Percentiles rank a stretch among this genome's conserved stretches.
phyloP scores from a whole-genome alignment of 2,113 vertebrate species.

The Carollia perspicillata region DNA sequence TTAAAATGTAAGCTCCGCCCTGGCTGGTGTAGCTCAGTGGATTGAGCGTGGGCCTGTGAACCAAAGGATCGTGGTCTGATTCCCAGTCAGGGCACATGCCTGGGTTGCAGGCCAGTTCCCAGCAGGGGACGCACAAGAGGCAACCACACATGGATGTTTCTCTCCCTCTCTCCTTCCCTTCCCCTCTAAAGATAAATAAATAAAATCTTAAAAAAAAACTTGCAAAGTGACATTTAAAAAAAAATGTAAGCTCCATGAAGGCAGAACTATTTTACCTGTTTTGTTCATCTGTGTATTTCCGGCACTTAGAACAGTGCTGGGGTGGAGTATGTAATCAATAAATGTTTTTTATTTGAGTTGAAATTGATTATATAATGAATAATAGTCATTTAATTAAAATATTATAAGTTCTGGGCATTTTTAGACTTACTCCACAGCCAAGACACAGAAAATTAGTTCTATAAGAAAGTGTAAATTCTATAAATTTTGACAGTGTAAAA shows the following conservation, averaged over 20 bases:
- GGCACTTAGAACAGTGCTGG: background rate
- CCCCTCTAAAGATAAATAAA: too few relatives aligned
- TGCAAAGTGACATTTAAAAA: too few relatives aligned
- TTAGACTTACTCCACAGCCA: background rate
- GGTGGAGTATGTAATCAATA: background rate
- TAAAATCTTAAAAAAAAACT: too few relatives aligned
- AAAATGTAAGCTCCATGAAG: background rate
- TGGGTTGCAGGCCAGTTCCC: too few relatives aligned
- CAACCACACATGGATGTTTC: too few relatives aligned
- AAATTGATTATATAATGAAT: background rate
- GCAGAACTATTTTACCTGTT: background rate
- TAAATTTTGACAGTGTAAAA: background rate
- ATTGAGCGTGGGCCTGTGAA: too few relatives aligned
- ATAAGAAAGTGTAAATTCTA: background rate
- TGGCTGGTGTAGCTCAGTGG: too few relatives aligned
- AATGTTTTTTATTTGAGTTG: background rate
- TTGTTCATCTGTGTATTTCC: background rate
- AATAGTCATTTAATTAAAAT: background rate
- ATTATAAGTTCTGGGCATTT: background rate
- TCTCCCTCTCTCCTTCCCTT: too few relatives aligned
- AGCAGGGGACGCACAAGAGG: too few relatives aligned
- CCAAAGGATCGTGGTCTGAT: too few relatives aligned
- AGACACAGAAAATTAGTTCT: background rate
- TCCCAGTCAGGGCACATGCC: too few relatives aligned
- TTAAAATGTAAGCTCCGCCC: background rate